Conservation (phyloP, 2,888 invertebrate species). For the Tipula unca region DNA sequence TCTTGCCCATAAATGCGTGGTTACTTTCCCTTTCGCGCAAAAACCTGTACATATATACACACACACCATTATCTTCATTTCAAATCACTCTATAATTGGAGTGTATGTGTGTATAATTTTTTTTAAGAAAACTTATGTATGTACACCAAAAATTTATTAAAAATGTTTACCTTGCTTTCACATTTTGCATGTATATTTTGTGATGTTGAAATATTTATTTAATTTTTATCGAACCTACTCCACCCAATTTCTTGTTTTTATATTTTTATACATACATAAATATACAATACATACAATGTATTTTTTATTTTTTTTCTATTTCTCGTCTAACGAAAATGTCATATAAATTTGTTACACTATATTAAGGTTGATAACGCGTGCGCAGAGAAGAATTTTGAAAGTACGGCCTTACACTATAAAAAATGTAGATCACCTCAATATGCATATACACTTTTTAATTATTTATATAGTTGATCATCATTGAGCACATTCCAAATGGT, state of each 20-base stretch:
- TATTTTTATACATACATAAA: not conserved
- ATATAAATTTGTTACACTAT: not conserved
- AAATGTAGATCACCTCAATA: constrained; percentile 1
- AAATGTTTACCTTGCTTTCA: constrained; percentile 21
- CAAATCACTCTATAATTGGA: not conserved
- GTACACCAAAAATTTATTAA: constrained; percentile 4
- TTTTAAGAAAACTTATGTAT: constrained; percentile 9
- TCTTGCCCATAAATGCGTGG: constrained; percentile 14
- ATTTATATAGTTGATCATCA: not conserved
- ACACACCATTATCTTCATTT: not conserved
- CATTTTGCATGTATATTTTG: constrained; percentile 15
- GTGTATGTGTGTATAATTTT: not conserved
- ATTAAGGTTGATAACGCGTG: not conserved
- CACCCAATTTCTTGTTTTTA: not conserved
- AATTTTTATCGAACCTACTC: constrained; percentile 8
- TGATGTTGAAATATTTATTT: constrained; percentile 8
- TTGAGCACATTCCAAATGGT: not conserved
- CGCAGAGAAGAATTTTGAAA: not conserved
- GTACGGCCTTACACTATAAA: not conserved
- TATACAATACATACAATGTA: not conserved
- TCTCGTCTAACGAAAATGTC: not conserved
- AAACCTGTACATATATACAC: not conserved
- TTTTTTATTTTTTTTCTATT: not conserved
- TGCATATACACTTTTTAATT: no score
- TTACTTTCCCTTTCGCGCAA: constrained; percentile 18